Conservation (phyloP, 2,888 invertebrate species). For the Parnassius apollo region DNA sequence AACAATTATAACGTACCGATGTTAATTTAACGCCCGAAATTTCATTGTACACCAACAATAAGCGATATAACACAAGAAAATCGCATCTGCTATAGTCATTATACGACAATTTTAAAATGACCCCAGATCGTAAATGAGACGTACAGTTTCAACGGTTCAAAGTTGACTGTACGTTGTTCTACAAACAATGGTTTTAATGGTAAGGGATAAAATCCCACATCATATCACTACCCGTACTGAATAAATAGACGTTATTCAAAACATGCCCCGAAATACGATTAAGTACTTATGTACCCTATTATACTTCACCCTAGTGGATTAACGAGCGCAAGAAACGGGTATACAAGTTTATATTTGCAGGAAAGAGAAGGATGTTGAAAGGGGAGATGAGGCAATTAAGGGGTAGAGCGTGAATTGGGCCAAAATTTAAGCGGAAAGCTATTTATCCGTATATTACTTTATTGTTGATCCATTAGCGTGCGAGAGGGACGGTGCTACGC, state of each 20-base stretch:
- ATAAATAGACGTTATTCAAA: conserved; percentile 72
- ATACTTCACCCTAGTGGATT: conserved; percentile 63
- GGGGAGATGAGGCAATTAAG: conserved; percentile 75
- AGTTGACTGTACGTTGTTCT: conserved; percentile 35
- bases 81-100: conserved; percentile 51
- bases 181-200: conserved; percentile 71
- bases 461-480: conserved; percentile 76
- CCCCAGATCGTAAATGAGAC: conserved; percentile 35
- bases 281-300: conserved; percentile 79
- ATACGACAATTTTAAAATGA: conserved; percentile 47
- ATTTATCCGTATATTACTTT: conserved; percentile 79
- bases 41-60: conserved; percentile 50
- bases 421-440: conserved; percentile 78
- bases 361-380: conserved; percentile 47
- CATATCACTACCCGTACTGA: conserved; percentile 59
- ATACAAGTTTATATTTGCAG: conserved; percentile 31
- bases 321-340: conserved; percentile 44
- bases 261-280: conserved; percentile 74
- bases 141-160: conserved; percentile 33
- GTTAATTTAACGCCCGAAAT: conserved; percentile 65
- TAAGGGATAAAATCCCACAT: conserved; percentile 51
- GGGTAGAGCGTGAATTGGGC: conserved; percentile 73
- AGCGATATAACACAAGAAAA: conserved; percentile 53
- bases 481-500: conserved; percentile 49
- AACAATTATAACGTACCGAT: conserved; percentile 71